Conservation (phyloP, 2,888 invertebrate species). For the Siphonodentalium dalli region DNA sequence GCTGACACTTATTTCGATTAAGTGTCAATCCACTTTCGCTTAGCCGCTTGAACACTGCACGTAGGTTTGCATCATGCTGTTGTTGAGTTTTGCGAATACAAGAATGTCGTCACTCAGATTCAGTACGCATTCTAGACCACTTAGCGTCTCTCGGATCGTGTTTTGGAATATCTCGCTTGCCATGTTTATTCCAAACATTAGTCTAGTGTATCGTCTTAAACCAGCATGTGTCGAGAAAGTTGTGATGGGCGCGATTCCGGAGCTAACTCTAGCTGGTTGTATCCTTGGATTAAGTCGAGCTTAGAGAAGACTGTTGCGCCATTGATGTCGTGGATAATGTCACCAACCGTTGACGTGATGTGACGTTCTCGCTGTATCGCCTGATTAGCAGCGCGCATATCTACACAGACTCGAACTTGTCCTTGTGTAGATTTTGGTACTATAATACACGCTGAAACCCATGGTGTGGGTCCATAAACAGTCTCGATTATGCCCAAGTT, state of each 20-base stretch:
- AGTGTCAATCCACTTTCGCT: conserved; percentile 8
- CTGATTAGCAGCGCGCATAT: conserved; percentile 29
- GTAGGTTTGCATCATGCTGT: conserved; percentile 1
- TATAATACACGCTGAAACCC: conserved; percentile 27
- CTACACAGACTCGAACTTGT: conserved; percentile 30
- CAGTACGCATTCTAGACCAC: conserved; percentile 2
- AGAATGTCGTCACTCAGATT: conserved; percentile 12
- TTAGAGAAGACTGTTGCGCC: conserved; percentile 3
- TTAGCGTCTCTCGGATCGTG: conserved; percentile 7
- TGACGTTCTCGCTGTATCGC: conserved; percentile 24
- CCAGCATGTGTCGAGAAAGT: conserved; percentile 10
- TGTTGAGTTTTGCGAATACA: conserved; percentile 3
- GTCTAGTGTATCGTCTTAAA: conserved; percentile 1
- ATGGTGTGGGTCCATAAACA: conserved; percentile 21
- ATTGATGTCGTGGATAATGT: conserved; percentile 9
- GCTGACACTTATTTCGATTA: conserved; percentile 9
- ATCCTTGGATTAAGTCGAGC: conserved; percentile 5
- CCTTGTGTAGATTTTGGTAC: conserved; percentile 25
- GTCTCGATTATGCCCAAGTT: conserved; percentile 22
- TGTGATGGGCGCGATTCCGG: conserved; percentile 1
- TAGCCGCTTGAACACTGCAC: neutral
- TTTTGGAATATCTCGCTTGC: conserved; percentile 10
- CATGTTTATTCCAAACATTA: conserved; percentile 19
- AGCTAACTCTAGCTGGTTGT: conserved; percentile 5
- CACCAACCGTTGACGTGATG: conserved; percentile 22